Conservation (phyloP, 2,888 invertebrate genomes). For the Lucinisca nassula region DNA sequence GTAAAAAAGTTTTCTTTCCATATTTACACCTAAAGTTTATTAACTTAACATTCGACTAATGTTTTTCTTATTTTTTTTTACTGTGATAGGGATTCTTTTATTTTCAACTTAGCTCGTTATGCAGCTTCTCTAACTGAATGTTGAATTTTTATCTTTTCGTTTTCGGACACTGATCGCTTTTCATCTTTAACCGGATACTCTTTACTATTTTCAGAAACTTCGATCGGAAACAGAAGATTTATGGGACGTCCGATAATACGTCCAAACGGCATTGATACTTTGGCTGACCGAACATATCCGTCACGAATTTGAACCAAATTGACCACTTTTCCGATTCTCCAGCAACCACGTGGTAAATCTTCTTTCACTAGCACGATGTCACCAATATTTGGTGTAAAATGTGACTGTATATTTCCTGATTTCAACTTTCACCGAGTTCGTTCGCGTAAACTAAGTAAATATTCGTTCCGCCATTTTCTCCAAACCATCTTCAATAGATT, state of each 20-base stretch:
- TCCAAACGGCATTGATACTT: background rate
- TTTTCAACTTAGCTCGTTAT: background rate
- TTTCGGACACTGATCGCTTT: background rate
- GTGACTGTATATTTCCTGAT: no score
- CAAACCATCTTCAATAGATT: no score
- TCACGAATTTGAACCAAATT: background rate
- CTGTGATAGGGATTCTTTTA: background rate
- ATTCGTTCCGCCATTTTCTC: no score
- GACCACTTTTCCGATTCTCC: slow-evolving; percentile 8
- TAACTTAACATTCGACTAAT: background rate
- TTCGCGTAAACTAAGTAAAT: no score
- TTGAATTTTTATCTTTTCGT: background rate
- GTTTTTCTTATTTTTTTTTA: no score
- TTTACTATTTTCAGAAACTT: background rate
- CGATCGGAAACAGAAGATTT: background rate
- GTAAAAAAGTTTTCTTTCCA: background rate
- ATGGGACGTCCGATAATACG: slow-evolving; percentile 11
- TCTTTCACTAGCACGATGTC: slow-evolving; percentile 20
- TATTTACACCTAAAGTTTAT: background rate
- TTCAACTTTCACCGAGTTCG: no score
- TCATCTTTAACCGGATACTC: background rate
- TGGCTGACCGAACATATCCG: background rate
- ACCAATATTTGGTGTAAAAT: slow-evolving; percentile 2
- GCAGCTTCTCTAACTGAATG: background rate
- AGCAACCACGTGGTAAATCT: slow-evolving; percentile 12